Evolutionary conservation across 2,113 vertebrate genomes (phyloP), one percentile per base, ranked within the genome.

Genomic region (Tachysurus fulvidraco): DNA sequence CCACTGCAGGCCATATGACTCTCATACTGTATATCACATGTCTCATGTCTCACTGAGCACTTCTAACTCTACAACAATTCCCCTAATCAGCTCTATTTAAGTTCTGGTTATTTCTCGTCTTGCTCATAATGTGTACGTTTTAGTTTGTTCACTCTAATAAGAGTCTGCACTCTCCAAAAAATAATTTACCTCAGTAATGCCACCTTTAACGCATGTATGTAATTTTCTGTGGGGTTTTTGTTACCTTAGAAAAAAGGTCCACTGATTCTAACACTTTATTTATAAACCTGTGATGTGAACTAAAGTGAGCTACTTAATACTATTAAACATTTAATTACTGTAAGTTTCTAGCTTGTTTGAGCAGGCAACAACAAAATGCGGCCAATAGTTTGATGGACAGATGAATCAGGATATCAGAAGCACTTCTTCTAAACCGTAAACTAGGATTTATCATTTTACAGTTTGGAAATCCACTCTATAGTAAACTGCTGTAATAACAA

Each of bases 401-500:
- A 23, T n/a, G 8, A 5, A 50, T 50, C 46, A 50, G 46, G 46
- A 50, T 50, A 50, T 50, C 46, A 50, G 46, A 54, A 52, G 13
- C 13, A 77, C 25, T 77, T 77, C 74, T 17, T 2, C 46, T 13
- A 54, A 78, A 78, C 25, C n/a, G 55, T 13, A 9, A 78, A 54
- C 50, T 1, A 8, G 6, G 13, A 41, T 62, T 52, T 36, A 50
- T 60, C 44, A 30, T 14, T 23, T 25, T 10, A 0, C 41, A 71
- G 23, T 84, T 73, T n/a, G 41, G n/a, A 57, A 57, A 36, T n/a
- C 14, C 13, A 13, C 16, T 54, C 62, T 57, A 60, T 83, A 64
- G 71, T 67, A 85, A 79, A 79, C 21, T 78, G 36, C 60, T 82
- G 76, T 52, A 44, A 30, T 87, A 87, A 86, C 74, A 36, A 69